Evolutionary conservation across 2,888 invertebrate species (phyloP), one percentile per base, ranked within the genome.

Genomic region (Megalurothrips usitatus): DNA sequence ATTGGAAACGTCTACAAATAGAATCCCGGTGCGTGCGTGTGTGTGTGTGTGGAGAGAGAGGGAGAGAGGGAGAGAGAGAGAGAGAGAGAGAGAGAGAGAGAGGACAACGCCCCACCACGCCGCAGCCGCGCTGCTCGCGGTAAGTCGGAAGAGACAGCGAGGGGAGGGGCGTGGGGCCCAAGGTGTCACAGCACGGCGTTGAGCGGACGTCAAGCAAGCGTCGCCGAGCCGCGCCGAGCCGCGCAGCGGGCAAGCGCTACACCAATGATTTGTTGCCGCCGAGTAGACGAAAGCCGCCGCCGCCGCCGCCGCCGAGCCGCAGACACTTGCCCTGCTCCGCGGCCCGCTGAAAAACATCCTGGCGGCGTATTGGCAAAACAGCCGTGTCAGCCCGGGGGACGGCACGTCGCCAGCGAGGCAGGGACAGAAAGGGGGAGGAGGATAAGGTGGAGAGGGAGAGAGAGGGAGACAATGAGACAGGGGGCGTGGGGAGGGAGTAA

Each of bases 1-100:
- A 75, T 26, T 26, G 68, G 68, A 75, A 75, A 75, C 68, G 68
- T n/a, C 68, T 26, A 75, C 68, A 75, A 75, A 75, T 75, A 75
- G 68, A 75, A 75, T 12, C 26, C 68, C 52, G 9, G 14, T 14
- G 49, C 49, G 49, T 9, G 52, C 52, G n/a, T n/a, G n/a, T n/a
- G n/a, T n/a, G n/a, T n/a, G n/a, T n/a, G n/a, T n/a, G n/a, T n/a
- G n/a, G n/a, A n/a, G n/a, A n/a, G n/a, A n/a, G n/a, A n/a, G n/a
- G n/a, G n/a, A n/a, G n/a, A n/a, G n/a, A n/a, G n/a, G n/a, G n/a
- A 11, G 14, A 14, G 52, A 11, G 14, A 52, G 52, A 1, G 52
- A 49, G 49, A 49, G 49, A 49, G 52, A n/a, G n/a, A n/a, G n/a
- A n/a, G n/a, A n/a, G n/a, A n/a, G n/a, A n/a, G 14, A 52, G 52